Conservation (phyloP, 1,140 invertebrate species). For the Planococcus citri region DNA sequence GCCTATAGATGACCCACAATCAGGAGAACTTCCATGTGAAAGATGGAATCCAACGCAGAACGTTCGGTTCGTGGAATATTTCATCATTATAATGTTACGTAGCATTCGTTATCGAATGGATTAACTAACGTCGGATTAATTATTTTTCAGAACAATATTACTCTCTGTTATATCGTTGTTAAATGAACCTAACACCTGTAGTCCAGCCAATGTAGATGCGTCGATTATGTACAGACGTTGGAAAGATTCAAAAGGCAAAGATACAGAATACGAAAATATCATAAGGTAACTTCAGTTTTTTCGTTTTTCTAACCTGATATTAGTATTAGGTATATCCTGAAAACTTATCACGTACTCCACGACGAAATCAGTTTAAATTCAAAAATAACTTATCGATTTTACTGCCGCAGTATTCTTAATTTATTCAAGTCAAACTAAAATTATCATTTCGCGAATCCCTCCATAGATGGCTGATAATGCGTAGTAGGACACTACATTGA, state of each 20-base stretch:
- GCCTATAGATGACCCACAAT: constrained; percentile 97
- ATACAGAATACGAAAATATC: constrained; percentile 99
- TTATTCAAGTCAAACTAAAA: too few species aligned
- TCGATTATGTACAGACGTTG: constrained; percentile 98
- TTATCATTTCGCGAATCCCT: too few species aligned
- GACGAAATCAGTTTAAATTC: too few species aligned
- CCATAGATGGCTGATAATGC: too few species aligned
- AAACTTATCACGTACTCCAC: too few species aligned
- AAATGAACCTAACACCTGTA: constrained; percentile 99
- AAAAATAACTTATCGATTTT: too few species aligned
- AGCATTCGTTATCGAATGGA: not conserved
- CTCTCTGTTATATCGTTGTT: constrained; percentile 95
- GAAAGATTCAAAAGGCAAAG: constrained; percentile 94
- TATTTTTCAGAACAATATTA: constrained; percentile 69
- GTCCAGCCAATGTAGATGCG: constrained; percentile 98
- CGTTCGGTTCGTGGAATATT: constrained; percentile 49
- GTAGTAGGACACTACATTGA: too few species aligned
- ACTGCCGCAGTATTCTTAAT: too few species aligned
- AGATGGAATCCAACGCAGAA: constrained; percentile 99
- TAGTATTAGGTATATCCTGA: too few species aligned
- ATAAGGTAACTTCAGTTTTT: constrained; percentile 58
- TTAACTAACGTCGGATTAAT: not conserved
- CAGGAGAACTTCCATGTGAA: constrained; percentile 95
- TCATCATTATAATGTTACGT: not conserved
- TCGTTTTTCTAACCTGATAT: not conserved